A percentile compares a stretch with the other conserved stretches of the same genome.
Evolutionary conservation across 2,797 vertebrate species (phyloP).

Genomic region (Babyrousa celebensis): DNA sequence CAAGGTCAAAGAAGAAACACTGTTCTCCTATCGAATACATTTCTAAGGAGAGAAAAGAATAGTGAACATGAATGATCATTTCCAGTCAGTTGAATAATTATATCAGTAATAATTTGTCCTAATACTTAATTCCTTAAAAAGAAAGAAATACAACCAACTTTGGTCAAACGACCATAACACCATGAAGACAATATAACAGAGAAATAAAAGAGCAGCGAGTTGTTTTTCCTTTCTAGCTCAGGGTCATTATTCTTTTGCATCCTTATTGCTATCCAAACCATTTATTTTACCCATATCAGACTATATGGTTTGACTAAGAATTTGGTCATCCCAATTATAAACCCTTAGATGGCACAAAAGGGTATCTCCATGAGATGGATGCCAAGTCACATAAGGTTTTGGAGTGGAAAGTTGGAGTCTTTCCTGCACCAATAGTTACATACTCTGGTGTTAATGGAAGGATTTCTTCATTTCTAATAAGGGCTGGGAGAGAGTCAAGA

Average conservation of each 20-base stretch:
- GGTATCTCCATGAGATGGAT: background rate
- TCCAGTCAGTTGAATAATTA: background rate
- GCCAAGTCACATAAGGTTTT: background rate
- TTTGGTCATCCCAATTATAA: constrained; percentile 24
- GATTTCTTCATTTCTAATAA: constrained; percentile 24
- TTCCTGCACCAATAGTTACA: background rate
- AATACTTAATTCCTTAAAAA: constrained; percentile 27
- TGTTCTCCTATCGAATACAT: background rate
- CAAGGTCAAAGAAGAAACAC: background rate
- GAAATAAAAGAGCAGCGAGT: background rate
- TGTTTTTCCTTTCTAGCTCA: background rate
- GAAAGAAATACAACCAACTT: constrained; percentile 6
- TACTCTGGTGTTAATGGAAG: background rate
- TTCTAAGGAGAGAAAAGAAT: constrained; percentile 24
- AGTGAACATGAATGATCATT: background rate
- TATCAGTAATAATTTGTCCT: background rate
- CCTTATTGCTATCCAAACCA: background rate
- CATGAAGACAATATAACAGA: background rate
- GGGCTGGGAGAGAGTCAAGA: constrained; percentile 16
- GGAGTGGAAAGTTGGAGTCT: constrained; percentile 35
- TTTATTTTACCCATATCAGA: background rate
- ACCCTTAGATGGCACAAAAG: background rate
- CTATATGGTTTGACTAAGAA: constrained; percentile 45
- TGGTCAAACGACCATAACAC: background rate
- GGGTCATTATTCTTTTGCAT: constrained; percentile 40